Evolutionary conservation across 2,797 vertebrate genomes (phyloP), one percentile per base, ranked within the genome.

Genomic region (Fundulus diaphanus): DNA sequence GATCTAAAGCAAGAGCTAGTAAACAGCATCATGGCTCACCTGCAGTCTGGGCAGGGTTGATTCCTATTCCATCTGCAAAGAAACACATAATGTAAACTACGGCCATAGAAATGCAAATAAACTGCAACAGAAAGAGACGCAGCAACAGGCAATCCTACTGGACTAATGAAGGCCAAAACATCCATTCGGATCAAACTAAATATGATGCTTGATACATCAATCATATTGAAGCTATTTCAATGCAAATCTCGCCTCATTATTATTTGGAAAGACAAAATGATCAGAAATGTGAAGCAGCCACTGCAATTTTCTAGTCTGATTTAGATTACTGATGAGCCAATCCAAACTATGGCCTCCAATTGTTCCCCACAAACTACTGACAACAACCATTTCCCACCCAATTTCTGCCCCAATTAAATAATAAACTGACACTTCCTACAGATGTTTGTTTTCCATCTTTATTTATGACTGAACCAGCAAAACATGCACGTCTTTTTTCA

Each of bases 11-110:
- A 40, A 2, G 37, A 51, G 13, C 24, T 61, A 15, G 0, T 49
- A 51, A 74, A 52, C 6, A 73, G 27, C 44, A 67, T 7, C 44
- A 75, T 18, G 59, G 95, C 96, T 95, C 89, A 99, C 98, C 98
- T 92, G 98, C 98, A 83, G 97, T 98, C 89, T 99, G 98, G 54
- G 97, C 96, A 76, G 98, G 98, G 84, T 99, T 99, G 95, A 99
- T 97, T 94, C 98, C 98, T 93, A 99, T 98, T 88, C 98, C 98
- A 91, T 99, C 98, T 99, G 94, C 56, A 46, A 75, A 61, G 74
- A 29, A 20, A 42, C 71, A 68, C 80, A 68, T 66, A 79, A 68
- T 27, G 71, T 3, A 22, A 9, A 75, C 13, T 73, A 0, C 70
- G 44, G 20, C 52, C 8, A 72, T 35, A 66, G 66, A 74, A n/a